Evolutionary conservation across 2,888 invertebrate genomes (phyloP).

Genomic region (Monoplex corrugatus): DNA sequence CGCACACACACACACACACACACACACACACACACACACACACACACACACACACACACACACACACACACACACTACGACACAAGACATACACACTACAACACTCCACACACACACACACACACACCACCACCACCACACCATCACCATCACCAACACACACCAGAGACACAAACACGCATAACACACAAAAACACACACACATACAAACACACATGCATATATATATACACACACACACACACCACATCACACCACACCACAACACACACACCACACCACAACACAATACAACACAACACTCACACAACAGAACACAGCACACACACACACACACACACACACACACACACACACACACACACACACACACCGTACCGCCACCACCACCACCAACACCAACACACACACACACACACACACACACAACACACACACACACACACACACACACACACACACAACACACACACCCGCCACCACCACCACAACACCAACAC

Average conservation of each 20-base stretch:
- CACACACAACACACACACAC: background rate
- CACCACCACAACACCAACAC: no score
- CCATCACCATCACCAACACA: background rate
- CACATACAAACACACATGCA: slow-evolving; percentile 8
- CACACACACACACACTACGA: background rate
- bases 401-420: background rate
- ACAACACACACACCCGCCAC: slow-evolving; percentile 1
- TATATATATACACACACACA: background rate
- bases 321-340: background rate
- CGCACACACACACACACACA: background rate
- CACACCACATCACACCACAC: background rate
- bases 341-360: slow-evolving; percentile 5
- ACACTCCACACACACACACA: background rate
- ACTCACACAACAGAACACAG: background rate
- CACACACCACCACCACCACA: background rate
- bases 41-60: no score
- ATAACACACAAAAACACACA: background rate
- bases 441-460: background rate
- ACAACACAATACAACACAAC: no score
- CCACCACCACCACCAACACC: no score
- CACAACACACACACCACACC: background rate
- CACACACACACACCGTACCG: background rate
- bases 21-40: no score
- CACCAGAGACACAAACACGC: background rate
- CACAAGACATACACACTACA: slow-evolving; percentile 8